Conservation (phyloP, 2,113 vertebrate genomes). For the Takifugu bimaculatus region DNA sequence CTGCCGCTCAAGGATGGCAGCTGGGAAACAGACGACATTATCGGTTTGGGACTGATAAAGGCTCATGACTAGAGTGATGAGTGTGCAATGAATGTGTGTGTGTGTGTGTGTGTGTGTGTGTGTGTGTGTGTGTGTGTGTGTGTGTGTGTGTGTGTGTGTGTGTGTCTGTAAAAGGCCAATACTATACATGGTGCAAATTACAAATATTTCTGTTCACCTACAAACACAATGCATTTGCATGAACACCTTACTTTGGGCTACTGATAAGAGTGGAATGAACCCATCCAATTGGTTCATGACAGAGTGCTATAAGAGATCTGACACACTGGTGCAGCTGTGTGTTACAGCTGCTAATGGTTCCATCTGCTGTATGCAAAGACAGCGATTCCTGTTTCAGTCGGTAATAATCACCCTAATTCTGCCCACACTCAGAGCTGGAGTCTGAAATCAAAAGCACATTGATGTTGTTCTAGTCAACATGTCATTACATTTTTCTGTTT, state of each 20-base stretch:
- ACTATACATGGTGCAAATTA: no score
- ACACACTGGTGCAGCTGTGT: constrained; percentile 34
- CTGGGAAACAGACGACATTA: constrained; percentile 38
- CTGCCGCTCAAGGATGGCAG: constrained; percentile 41
- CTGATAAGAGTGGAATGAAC: constrained; percentile 31
- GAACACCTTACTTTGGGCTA: no score
- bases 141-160: no score
- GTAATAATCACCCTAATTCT: background rate
- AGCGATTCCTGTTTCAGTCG: background rate
- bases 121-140: background rate
- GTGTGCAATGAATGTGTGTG: background rate
- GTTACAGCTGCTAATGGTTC: constrained; percentile 19
- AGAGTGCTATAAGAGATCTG: constrained; percentile 44
- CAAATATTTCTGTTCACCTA: no score
- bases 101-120: background rate
- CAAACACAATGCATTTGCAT: no score
- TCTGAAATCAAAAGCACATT: constrained; percentile 16
- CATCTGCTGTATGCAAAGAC: constrained; percentile 32
- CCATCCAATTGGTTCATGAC: constrained; percentile 41
- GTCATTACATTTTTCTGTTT: constrained; percentile 7
- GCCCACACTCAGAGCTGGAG: background rate
- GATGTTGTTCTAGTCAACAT: background rate
- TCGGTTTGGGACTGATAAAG: constrained; percentile 25
- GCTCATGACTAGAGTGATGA: background rate
- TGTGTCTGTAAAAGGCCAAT: no score